phyloP scores from a whole-genome alignment of 2,113 vertebrate species.

The Lamprologus ornatipinnis region DNA sequence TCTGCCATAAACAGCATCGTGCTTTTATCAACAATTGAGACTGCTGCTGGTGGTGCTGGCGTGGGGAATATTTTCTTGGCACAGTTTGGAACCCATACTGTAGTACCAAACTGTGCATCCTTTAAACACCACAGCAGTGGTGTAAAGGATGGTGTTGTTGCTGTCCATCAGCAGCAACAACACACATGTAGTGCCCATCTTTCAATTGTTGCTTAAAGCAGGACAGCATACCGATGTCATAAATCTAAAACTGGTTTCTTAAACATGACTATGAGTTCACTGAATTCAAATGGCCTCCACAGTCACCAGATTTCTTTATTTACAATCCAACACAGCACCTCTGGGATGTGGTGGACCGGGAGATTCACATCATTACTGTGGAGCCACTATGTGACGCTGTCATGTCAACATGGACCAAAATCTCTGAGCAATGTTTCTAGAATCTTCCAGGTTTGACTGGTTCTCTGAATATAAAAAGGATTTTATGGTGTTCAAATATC shows the following conservation, averaged over 20 bases:
- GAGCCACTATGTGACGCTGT: neutral
- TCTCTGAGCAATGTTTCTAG: neutral
- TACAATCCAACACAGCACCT: neutral
- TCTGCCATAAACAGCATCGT: neutral
- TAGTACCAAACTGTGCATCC: neutral
- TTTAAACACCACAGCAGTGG: neutral
- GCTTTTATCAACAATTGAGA: neutral
- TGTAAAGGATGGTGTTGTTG: neutral
- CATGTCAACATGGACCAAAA: neutral
- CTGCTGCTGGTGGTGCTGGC: neutral
- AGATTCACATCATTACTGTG: neutral
- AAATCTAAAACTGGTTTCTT: neutral
- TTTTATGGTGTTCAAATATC: neutral
- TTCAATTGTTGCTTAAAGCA: neutral
- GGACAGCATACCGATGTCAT: neutral
- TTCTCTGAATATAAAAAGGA: neutral
- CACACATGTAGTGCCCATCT: neutral
- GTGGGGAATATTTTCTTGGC: neutral
- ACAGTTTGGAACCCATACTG: neutral
- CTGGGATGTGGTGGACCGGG: neutral
- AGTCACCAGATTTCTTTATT: neutral
- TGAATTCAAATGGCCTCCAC: neutral
- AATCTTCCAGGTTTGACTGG: neutral
- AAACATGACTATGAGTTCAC: neutral
- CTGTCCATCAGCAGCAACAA: neutral